Evolutionary conservation across 2,113 vertebrate genomes (phyloP).

Genomic region (Rhinoptilus africanus): DNA sequence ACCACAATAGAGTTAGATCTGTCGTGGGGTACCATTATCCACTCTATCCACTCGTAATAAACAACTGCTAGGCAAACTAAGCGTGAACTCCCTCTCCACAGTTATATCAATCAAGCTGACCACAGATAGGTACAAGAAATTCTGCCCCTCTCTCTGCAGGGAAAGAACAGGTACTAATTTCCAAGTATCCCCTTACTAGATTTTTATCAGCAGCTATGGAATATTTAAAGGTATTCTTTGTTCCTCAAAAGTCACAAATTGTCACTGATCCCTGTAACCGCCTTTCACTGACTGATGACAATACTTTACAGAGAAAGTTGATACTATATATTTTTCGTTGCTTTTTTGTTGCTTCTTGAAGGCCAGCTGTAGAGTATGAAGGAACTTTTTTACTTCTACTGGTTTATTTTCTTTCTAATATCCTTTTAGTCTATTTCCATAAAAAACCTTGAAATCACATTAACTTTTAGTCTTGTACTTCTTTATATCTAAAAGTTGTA

Average conservation of each 20-base stretch:
- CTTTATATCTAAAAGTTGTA: not conserved
- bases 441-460: not conserved
- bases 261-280: not conserved
- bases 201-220: not conserved
- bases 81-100: constrained; percentile 3
- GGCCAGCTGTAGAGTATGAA: not conserved
- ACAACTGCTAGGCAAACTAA: constrained; percentile 23
- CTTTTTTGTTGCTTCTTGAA: not conserved
- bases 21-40: not conserved
- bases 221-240: constrained; percentile 12
- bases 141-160: not conserved
- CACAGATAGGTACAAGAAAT: not conserved
- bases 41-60: constrained; percentile 24
- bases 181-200: constrained; percentile 15
- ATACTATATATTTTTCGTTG: not conserved
- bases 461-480: not conserved
- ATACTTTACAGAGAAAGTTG: not conserved
- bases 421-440: not conserved
- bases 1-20: not conserved
- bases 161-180: not conserved
- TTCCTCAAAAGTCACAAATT: not conserved
- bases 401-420: not conserved
- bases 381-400: not conserved
- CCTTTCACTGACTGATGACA: not conserved
- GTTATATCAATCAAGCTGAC: constrained; percentile 14